Conservation (phyloP, 2,113 vertebrate genomes). For the Peucedramus taeniatus region DNA sequence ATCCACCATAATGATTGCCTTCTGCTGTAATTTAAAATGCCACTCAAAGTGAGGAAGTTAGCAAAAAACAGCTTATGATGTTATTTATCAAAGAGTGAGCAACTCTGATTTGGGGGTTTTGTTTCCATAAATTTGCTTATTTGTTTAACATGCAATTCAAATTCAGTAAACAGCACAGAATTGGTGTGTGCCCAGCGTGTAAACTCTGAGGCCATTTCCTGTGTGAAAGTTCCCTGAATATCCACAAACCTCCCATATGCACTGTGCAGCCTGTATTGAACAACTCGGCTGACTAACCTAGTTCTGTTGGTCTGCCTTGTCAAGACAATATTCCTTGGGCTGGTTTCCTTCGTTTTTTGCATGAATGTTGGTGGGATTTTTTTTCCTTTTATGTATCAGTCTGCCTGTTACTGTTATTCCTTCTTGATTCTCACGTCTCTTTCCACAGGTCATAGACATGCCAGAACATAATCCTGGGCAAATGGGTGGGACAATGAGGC, state of each 20-base stretch:
- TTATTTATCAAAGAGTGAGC: background rate
- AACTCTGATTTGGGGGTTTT: background rate
- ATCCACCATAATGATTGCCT: background rate
- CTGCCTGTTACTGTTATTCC: background rate
- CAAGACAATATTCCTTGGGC: background rate
- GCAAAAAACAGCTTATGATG: background rate
- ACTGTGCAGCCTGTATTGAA: background rate
- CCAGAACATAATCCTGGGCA: conserved; percentile 96
- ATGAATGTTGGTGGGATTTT: background rate
- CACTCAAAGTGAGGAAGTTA: background rate
- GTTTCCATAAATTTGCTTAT: background rate
- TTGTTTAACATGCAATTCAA: background rate
- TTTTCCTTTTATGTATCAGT: background rate
- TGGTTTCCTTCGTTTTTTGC: background rate
- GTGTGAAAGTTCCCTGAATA: background rate
- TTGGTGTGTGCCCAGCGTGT: accelerated
- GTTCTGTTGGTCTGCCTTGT: background rate
- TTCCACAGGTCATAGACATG: conserved; percentile 91
- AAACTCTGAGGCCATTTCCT: background rate
- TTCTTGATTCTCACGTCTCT: background rate
- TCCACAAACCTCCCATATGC: accelerated
- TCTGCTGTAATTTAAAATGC: background rate
- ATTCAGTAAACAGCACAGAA: background rate
- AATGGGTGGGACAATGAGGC: conserved; percentile 96
- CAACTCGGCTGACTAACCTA: accelerated